Percentiles rank a stretch among this genome's conserved stretches.
Evolutionary conservation across 1,140 invertebrate species (phyloP).

Genomic region (Conus betulinus): DNA sequence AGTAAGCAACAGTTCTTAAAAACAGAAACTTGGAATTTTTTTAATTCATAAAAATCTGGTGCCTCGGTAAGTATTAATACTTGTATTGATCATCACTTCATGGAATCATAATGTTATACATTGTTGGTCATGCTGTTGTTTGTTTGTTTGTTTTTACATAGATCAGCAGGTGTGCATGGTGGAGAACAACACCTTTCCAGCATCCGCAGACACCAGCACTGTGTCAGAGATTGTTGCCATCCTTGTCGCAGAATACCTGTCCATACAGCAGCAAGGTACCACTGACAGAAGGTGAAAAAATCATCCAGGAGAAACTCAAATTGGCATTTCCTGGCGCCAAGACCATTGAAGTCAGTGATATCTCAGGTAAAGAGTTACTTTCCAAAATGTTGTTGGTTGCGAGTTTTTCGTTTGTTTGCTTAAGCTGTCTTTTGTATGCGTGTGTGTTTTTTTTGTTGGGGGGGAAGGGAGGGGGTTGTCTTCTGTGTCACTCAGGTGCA

Average conservation of each 20-base stretch:
- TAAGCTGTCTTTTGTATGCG: no score
- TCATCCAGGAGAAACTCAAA: slow-evolving; percentile 53
- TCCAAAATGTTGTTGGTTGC: background rate
- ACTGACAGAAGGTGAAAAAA: slow-evolving; percentile 60
- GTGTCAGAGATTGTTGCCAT: slow-evolving; percentile 7
- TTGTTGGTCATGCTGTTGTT: no score
- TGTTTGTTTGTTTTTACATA: background rate
- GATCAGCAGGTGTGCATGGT: background rate
- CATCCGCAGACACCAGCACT: slow-evolving; percentile 10
- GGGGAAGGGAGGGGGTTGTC: no score
- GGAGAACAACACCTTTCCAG: background rate
- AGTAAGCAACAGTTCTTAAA: no score
- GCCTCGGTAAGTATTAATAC: no score
- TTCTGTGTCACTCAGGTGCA: no score
- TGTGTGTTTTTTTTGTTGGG: no score
- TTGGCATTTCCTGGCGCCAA: slow-evolving; percentile 81
- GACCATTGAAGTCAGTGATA: slow-evolving; percentile 83
- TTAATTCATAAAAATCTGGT: no score
- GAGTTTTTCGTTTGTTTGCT: background rate
- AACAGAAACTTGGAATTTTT: no score
- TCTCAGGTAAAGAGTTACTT: slow-evolving; percentile 78
- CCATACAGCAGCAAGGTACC: slow-evolving; percentile 20
- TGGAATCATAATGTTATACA: no score
- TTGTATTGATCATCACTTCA: no score
- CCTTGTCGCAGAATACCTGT: background rate